Evolutionary conservation across 2,888 invertebrate species (phyloP).

Genomic region (Argyra leucocephala): DNA sequence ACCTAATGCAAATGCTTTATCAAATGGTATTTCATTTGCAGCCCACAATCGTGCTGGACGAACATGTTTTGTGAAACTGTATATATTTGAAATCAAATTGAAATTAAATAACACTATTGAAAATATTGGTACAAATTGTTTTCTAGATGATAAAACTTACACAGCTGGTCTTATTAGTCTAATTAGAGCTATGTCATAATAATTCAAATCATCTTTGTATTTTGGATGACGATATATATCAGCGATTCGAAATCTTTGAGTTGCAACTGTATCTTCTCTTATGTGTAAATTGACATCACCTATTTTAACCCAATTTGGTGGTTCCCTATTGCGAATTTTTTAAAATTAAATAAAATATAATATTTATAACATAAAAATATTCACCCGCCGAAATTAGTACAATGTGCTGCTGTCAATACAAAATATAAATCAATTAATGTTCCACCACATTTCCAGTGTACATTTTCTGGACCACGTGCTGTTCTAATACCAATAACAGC

Average conservation of each 20-base stretch:
- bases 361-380: not conserved
- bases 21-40: slow-evolving; percentile 28
- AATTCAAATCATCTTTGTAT: slow-evolving; percentile 43
- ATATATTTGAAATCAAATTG: not conserved
- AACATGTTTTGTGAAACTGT: slow-evolving; percentile 8
- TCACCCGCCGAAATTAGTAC: slow-evolving; percentile 16
- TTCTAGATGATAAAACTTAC: not conserved
- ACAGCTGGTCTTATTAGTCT: slow-evolving; percentile 35
- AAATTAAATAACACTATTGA: not conserved
- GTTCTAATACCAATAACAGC: slow-evolving; percentile 2
- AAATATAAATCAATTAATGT: slow-evolving; percentile 14
- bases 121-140: not conserved
- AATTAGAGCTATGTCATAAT: slow-evolving; percentile 57
- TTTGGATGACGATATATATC: slow-evolving; percentile 40
- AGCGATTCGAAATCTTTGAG: slow-evolving; percentile 33
- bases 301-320: slow-evolving; percentile 40
- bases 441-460: slow-evolving; percentile 17
- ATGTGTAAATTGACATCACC: slow-evolving; percentile 41
- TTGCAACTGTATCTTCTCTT: slow-evolving; percentile 33
- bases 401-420: slow-evolving; percentile 17
- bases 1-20: slow-evolving; percentile 47
- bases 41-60: slow-evolving; percentile 49
- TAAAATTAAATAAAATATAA: not conserved
- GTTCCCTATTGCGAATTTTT: slow-evolving; percentile 12
- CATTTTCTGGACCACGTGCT: not conserved